Evolutionary conservation across 2,797 vertebrate species (phyloP).

Genomic region (Remorina albescens): DNA sequence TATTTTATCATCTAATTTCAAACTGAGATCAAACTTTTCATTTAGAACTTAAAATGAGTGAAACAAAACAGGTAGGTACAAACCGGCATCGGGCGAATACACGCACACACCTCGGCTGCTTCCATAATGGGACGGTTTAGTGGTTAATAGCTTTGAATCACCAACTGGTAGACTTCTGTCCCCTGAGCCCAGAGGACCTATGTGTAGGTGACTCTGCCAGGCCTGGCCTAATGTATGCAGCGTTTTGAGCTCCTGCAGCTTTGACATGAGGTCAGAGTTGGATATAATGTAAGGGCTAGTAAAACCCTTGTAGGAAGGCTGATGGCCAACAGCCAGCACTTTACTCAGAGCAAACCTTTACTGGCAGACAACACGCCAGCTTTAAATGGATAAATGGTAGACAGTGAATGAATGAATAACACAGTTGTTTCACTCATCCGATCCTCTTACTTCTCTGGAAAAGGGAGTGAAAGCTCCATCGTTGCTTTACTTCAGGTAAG

Average conservation of each 20-base stretch:
- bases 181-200: not conserved
- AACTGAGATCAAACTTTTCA: too few species aligned
- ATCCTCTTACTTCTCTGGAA: not conserved
- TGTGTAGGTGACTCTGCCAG: constrained; percentile 26
- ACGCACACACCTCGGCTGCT: too few species aligned
- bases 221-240: constrained; percentile 36
- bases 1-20: too few species aligned
- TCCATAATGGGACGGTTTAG: too few species aligned
- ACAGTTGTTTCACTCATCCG: too few species aligned
- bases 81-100: too few species aligned
- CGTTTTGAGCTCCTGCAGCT: constrained; percentile 46
- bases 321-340: constrained; percentile 70
- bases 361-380: constrained; percentile 51
- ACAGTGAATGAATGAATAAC: too few species aligned
- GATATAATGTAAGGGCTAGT: constrained; percentile 66
- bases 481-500: constrained; percentile 24
- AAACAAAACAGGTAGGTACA: too few species aligned
- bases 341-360: constrained; percentile 42
- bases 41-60: too few species aligned
- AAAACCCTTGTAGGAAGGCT: constrained; percentile 63
- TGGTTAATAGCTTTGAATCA: constrained; percentile 16
- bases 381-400: too few species aligned
- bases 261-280: constrained; percentile 62
- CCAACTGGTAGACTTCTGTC: not conserved
- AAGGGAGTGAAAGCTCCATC: constrained; percentile 12